Conservation (phyloP, 2,113 vertebrate genomes). For the Tautogolabrus adspersus region DNA sequence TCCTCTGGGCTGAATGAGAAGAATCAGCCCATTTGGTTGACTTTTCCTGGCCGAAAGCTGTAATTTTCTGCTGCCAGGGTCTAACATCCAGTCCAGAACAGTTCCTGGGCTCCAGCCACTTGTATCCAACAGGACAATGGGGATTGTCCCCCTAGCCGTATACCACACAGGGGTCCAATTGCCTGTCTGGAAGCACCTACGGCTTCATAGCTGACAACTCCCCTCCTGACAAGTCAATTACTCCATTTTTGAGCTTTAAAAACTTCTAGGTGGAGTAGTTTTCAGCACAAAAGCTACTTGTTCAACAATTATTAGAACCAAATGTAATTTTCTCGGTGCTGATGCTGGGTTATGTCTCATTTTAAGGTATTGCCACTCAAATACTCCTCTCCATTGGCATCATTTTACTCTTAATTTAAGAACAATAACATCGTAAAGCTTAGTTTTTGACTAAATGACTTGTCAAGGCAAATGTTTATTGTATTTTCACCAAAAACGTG, state of each 20-base stretch:
- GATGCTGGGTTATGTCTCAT: not conserved
- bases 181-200: constrained; percentile 15
- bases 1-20: constrained; percentile 75
- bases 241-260: not conserved
- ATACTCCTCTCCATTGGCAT: not conserved
- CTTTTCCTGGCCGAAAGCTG: constrained; percentile 68
- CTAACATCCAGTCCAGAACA: constrained; percentile 53
- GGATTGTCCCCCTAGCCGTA: constrained; percentile 51
- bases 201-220: constrained; percentile 15
- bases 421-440: constrained; percentile 23
- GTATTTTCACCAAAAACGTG: constrained; percentile 38
- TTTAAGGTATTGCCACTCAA: constrained; percentile 6
- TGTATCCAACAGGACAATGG: constrained; percentile 63
- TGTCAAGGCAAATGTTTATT: constrained; percentile 47
- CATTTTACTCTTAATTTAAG: not conserved
- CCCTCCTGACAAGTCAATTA: constrained; percentile 18
- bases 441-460: constrained; percentile 6
- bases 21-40: constrained; percentile 77
- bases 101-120: constrained; percentile 61
- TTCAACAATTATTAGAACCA: not conserved
- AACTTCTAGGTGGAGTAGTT: not conserved
- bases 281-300: constrained; percentile 2
- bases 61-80: constrained; percentile 63
- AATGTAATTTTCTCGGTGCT: constrained; percentile 4
- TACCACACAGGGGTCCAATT: constrained; percentile 36